Evolutionary conservation across 2,888 invertebrate species (phyloP), one percentile per base, ranked within the genome.

Genomic region (Dasysyrphus tricinctus): DNA sequence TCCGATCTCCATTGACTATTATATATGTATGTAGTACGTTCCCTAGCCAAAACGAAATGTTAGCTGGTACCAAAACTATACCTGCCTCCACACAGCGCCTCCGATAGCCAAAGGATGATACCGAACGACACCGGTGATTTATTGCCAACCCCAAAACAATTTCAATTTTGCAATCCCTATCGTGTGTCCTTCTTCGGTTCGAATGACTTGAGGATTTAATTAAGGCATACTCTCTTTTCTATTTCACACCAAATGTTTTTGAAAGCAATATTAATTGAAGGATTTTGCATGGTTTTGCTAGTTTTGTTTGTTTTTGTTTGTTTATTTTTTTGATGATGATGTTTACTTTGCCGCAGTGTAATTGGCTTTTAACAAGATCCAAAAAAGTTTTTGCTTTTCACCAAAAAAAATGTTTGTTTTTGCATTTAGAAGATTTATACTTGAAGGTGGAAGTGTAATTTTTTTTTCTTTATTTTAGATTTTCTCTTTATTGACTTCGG

Each of bases 111-210:
- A 14, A 19, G 54, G 44, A 74, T 73, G 72, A 73, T 57, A 72
- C 24, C 44, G 19, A 80, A 63, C 69, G 75, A 81, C 85, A 81
- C 74, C 74, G 81, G 77, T 86, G 85, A 86, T 86, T 86, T 86
- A 86, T 86, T 81, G 59, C 74, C 85, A 77, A 81, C 69, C 85
- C 85, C 85, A 86, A 86, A 86, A 86, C 85, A 86, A 86, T 86
- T 86, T 86, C 85, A 86, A 86, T 86, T 86, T 86, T 77, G 44
- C 70, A 86, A 81, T 81, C 85, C 85, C 81, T 86, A 81, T 81
- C 81, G 80, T 86, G 78, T 81, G 78, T 81, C 49, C 74, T 63
- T 77, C 54, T 78, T 70, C 32, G 78, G 54, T 73, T 69, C 44
- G 51, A 51, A 32, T 54, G 59, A 80, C 49, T 81, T 77, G 74